Evolutionary conservation across 2,113 vertebrate species (phyloP), one percentile per base, ranked within the genome.

Genomic region (Loxodonta africana): DNA sequence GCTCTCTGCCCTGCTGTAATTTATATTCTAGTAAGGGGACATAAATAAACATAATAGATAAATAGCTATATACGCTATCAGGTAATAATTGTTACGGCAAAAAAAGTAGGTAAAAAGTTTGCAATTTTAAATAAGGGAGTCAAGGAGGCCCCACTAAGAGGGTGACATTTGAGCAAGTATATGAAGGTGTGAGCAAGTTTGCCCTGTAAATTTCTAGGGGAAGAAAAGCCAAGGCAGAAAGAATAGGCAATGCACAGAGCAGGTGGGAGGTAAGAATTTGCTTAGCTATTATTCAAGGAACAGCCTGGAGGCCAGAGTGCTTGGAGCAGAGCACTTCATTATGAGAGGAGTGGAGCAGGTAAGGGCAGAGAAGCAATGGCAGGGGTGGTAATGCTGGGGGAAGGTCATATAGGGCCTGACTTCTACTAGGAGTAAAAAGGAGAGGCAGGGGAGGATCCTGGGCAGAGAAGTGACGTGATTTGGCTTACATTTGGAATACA

Each of bases 61-160:
- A 92, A 5, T 90, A 48, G 60, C 62, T 88, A 51, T 8, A 63
- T 33, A 3, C 8, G 28, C 48, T 26, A 6, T 85, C 33, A 80
- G 53, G 46, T 46, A 53, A 91, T 88, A 20, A 82, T 53, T 83
- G 33, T n/a, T 48, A 71, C 10, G 9, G 37, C 15, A 8, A 6
- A 7, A 63, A 20, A 71, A 71, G 60, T 25, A 41, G 5, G 63
- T 6, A 3, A 11, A 0, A 33, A 90, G 41, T 8, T 8, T 94
- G 41, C 28, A 30, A n/a, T 73, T 80, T 74, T 88, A 94, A 96
- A 17, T 85, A 67, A 80, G 28, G 44, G 17, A 60, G 60, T 44
- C 20, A 14, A 30, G 33, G 65, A n/a, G 41, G 5, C 15, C 37
- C 84, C 69, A 9, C 26, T 26, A 17, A 46, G 71, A 77, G 1